Evolutionary conservation across 2,113 vertebrate species (phyloP).

Genomic region (Ursus arctos): DNA sequence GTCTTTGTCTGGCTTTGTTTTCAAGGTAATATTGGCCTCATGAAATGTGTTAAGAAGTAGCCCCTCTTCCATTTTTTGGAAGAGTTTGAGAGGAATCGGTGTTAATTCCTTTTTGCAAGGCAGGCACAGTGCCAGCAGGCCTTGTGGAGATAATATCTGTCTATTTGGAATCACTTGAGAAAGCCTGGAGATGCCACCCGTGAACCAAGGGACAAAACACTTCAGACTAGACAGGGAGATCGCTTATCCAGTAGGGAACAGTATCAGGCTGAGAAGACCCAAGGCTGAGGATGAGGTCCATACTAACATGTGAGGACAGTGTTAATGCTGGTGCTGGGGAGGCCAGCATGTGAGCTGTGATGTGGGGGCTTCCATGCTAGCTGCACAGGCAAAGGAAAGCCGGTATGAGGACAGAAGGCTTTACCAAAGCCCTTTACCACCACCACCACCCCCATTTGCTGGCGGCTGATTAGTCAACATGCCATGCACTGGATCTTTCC

Average conservation of each 20-base stretch:
- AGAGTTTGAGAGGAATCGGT: background rate
- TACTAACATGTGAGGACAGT: background rate
- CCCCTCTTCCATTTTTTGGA: background rate
- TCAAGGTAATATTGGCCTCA: background rate
- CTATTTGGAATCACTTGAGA: background rate
- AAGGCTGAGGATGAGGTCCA: background rate
- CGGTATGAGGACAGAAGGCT: background rate
- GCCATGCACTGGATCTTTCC: background rate
- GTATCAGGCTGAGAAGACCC: background rate
- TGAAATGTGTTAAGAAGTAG: background rate
- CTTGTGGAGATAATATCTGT: background rate
- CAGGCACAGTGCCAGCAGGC: background rate
- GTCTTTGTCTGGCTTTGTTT: background rate
- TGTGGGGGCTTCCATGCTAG: background rate
- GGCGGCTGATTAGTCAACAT: rapidly evolving
- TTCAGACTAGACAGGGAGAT: background rate
- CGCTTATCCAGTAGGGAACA: background rate
- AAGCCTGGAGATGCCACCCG: background rate
- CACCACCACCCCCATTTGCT: background rate
- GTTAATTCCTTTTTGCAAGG: background rate
- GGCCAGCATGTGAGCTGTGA: background rate
- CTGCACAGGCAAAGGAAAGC: background rate
- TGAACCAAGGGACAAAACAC: background rate
- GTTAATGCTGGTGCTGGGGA: background rate
- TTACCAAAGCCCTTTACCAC: background rate